Base-by-base conservation (phyloP, 2,113 vertebrate species). In the Channa maculata region DNA sequence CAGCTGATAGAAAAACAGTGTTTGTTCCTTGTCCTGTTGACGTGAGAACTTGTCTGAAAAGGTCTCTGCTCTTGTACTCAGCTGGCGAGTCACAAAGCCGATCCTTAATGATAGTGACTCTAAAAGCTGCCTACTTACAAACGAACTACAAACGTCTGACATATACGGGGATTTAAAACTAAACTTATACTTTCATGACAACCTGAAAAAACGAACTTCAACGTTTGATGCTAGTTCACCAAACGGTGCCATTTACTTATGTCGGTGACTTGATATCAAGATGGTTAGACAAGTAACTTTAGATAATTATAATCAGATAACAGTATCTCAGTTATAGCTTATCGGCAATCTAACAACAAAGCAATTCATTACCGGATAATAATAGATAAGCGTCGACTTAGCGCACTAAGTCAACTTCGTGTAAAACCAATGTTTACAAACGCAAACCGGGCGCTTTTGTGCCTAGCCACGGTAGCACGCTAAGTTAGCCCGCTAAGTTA, bases 391-490 rank as follows among this genome's bases (percentile, higher is more conserved):
- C 6, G n/a, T n/a, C 5, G 5, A 53, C 4, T 8, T 3, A 41
- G 41, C 12, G 6, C 34, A 58, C 11, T 1, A 10, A 34, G 5
- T 69, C 12, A 57, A 55, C 41, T 43, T 60, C 5, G n/a, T 8
- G 5, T 24, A 15, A 75, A 84, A 61, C 6, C 51, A 55, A 6
- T 87, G 80, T 92, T 90, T 88, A 88, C 80, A 85, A 85, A 62
- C 43, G 60, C 45, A 68, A 80, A 79, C 64, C 63, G 9, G 43
- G 6, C 46, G 75, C 73, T 75, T 60, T 71, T 48, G 59, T 64
- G 39, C 3, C 37, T 8, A 77, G 62, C 58, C 61, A 50, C 55
- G 44, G 70, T 76, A 85, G 63, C 81, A 65, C 37, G 71, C 81
- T 85, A 86, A 50, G 39, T 41, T 41, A 41, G 39, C 39, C 39